Evolutionary conservation across 2,888 invertebrate genomes (phyloP).

Genomic region (Chrysolina americana): DNA sequence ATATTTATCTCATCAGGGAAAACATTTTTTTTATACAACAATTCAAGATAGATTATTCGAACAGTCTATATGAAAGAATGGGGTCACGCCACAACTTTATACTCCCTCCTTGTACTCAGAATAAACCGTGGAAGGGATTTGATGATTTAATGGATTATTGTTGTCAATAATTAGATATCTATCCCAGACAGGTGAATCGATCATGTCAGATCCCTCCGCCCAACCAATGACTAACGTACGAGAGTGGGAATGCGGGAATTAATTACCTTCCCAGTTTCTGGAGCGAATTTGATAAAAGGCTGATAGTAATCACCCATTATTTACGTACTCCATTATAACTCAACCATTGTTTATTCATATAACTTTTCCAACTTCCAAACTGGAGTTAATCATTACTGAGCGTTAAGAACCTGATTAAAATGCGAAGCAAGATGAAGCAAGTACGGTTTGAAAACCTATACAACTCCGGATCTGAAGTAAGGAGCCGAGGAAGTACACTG

Average conservation of each 20-base stretch:
- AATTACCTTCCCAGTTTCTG: constrained; percentile 2
- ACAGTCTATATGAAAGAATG: too few relatives aligned
- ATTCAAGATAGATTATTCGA: too few relatives aligned
- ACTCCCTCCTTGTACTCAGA: neutral
- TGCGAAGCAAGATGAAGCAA: neutral
- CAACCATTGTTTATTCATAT: neutral
- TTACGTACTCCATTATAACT: neutral
- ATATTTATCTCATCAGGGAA: too few relatives aligned
- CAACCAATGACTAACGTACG: constrained; percentile 1
- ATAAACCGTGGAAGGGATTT: neutral
- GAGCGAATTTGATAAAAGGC: constrained; percentile 7
- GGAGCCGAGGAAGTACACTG: too few relatives aligned
- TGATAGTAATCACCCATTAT: constrained; percentile 1
- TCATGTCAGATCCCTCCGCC: constrained; percentile 1
- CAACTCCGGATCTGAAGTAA: too few relatives aligned
- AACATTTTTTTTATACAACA: too few relatives aligned
- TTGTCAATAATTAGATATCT: constrained; percentile 4
- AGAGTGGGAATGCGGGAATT: neutral
- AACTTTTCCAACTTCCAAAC: constrained; percentile 10
- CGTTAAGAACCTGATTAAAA: constrained; percentile 4
- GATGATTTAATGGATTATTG: constrained; percentile 7
- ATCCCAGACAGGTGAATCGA: constrained; percentile 11
- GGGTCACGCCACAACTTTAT: too few relatives aligned
- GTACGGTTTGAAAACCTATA: neutral
- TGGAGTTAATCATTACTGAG: neutral